Evolutionary conservation across 2,888 invertebrate genomes (phyloP), one percentile per base, ranked within the genome.

Genomic region (Ctena decussata): DNA sequence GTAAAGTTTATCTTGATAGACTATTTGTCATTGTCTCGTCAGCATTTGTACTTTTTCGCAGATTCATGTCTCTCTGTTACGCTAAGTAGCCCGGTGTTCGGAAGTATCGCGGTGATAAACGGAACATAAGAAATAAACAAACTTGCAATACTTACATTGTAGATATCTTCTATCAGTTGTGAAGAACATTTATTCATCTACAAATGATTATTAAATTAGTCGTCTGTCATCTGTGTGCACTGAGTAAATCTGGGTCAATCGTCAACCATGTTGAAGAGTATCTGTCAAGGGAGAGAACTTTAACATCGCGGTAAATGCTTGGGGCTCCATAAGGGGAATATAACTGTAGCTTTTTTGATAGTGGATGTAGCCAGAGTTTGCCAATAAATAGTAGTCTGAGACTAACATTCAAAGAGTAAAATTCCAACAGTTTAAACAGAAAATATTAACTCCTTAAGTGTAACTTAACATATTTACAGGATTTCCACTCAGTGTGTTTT

Each of bases 381-480:
- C 6, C 41, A 41, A 6, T 41, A 15, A 41, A 41, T 41, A 41
- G 8, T 11, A 41, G 41, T 11, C 15, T 41, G 41, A 11, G 41
- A 41, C 15, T 41, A 15, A 11, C 15, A 11, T 11, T 11, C 8
- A 11, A 11, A 11, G 41, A 41, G 8, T 15, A 41, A 41, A 41
- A n/a, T 41, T 41, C 6, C 8, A 41, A 41, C 41, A 41, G 8
- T 15, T 41, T 49, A 5, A 49, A 21, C n/a, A 49, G 49, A 49
- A 49, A 49, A 8, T 3, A 49, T 49, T 11, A 49, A 49, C 49
- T 15, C 49, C 5, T 49, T 15, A 49, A 49, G 12, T 15, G 49
- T 15, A 49, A 49, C 49, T 60, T 60, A 60, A 60, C 60, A 60
- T 60, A 60, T 60, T 60, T 60, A 60, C 60, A 60, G 24, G 27